Evolutionary conservation across 2,888 invertebrate genomes (phyloP).

Genomic region (Latheticus oryzae): DNA sequence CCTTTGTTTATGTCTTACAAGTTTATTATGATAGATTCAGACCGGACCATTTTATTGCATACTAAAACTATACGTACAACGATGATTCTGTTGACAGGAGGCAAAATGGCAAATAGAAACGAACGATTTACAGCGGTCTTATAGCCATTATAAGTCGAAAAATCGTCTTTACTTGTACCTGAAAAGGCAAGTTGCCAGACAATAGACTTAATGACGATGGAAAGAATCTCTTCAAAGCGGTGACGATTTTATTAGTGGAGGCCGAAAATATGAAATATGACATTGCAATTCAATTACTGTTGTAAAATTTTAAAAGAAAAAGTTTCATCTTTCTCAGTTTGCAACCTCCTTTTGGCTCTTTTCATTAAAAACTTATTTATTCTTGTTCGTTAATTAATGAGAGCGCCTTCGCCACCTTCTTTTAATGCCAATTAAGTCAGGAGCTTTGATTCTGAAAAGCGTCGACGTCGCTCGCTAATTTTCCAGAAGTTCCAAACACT

Average conservation of each 20-base stretch:
- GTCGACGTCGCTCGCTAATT: conserved; percentile 29
- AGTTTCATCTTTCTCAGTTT: conserved; percentile 27
- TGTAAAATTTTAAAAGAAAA: conserved; percentile 26
- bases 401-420: conserved; percentile 51
- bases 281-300: conserved; percentile 24
- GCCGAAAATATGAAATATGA: conserved; percentile 32
- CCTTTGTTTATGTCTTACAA: conserved; percentile 51
- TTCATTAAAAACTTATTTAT: conserved; percentile 48
- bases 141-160: conserved; percentile 1
- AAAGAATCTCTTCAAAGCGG: conserved; percentile 26
- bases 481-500: conserved; percentile 35
- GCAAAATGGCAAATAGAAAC: conserved; percentile 9
- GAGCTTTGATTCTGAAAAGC: conserved; percentile 44
- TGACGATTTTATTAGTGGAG: conserved; percentile 40
- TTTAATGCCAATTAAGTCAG: conserved; percentile 54
- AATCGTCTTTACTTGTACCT: conserved; percentile 6
- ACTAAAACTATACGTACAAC: conserved; percentile 18
- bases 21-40: conserved; percentile 52
- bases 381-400: conserved; percentile 54
- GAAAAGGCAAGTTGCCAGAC: conserved; percentile 23
- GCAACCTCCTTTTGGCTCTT: too few relatives aligned
- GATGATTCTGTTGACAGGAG: not conserved
- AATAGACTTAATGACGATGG: conserved; percentile 18
- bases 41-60: conserved; percentile 45
- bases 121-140: conserved; percentile 19